phyloP scores from a whole-genome alignment of 2,113 vertebrate species.

The Notarius lentiginosus region DNA sequence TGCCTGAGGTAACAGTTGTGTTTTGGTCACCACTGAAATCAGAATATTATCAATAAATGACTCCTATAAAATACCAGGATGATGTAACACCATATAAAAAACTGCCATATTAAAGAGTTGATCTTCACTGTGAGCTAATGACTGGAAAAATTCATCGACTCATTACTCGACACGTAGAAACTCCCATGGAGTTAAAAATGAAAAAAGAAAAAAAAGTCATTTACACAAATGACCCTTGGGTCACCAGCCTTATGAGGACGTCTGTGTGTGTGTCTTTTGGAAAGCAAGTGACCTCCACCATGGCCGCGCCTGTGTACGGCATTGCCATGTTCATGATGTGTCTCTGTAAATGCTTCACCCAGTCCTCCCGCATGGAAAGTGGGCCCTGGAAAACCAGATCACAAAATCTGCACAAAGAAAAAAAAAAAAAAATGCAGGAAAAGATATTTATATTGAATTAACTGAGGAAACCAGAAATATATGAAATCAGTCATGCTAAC shows the following conservation, averaged over 20 bases:
- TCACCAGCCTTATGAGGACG: slow-evolving; percentile 83
- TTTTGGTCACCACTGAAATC: slow-evolving; percentile 67
- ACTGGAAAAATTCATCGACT: slow-evolving; percentile 21
- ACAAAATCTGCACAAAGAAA: slow-evolving; percentile 83
- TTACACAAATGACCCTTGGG: slow-evolving; percentile 20
- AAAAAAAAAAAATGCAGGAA: no score
- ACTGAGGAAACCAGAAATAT: no score
- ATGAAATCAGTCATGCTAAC: no score
- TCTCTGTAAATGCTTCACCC: slow-evolving; percentile 99
- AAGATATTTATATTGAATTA: no score
- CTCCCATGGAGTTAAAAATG: slow-evolving; percentile 33
- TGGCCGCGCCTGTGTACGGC: slow-evolving; percentile 93
- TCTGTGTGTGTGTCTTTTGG: slow-evolving; percentile 80
- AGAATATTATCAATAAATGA: slow-evolving; percentile 39
- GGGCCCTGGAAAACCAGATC: slow-evolving; percentile 80
- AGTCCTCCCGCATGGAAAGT: slow-evolving; percentile 98
- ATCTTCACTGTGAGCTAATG: slow-evolving; percentile 13
- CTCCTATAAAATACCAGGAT: slow-evolving; percentile 65
- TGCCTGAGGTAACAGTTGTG: slow-evolving; percentile 80
- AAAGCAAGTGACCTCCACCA: slow-evolving; percentile 90
- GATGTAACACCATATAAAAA: slow-evolving; percentile 62
- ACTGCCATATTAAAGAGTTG: slow-evolving; percentile 55
- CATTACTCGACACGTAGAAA: slow-evolving; percentile 55
- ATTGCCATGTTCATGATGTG: slow-evolving; percentile 98
- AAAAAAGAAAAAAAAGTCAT: not conserved